Evolutionary conservation across 2,797 vertebrate species (phyloP), one percentile per base, ranked within the genome.

Genomic region (Propithecus perrieri): DNA sequence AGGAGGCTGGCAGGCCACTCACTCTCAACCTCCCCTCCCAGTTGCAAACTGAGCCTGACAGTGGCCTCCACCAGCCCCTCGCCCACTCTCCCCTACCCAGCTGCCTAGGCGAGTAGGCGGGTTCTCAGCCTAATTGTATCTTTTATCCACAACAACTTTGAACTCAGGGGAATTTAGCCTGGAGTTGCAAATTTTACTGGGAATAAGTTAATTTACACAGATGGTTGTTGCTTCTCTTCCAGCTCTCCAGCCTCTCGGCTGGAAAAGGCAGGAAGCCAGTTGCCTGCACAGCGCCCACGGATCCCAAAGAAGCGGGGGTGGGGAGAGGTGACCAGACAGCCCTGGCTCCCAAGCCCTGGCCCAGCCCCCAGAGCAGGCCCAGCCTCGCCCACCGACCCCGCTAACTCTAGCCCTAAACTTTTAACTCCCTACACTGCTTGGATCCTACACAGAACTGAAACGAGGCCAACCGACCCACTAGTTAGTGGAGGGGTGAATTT

Each of bases 181-280:
- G 57, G 3, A 72, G 11, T 50, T 90, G 50, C 41, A 87, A 75
- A 96, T 92, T 83, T 97, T 85, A 26, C 76, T 85, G 67, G 41
- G 89, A 71, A 87, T 46, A 48, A 92, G 55, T 67, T 91, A 48
- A 95, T 91, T 93, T 87, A 78, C 71, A 65, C 41, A 79, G 86
- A 83, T 15, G 18, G 55, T 11, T 86, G 55, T 85, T 1, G 2
- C 57, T 87, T 96, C 50, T 85, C 20, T 28, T 74, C 65, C 55
- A 90, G 20, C 28, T 88, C 46, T 78, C 90, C 71, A 83, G 55
- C 30, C 50, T 85, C 59, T 91, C 8, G 2, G 1, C 35, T 88
- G 24, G 24, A 35, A 79, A 96, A 83, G 14, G 22, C 35, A 93
- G n/a, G 78, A 91, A 74, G n/a, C 10, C 35, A 11, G 18, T 78